These are phyloP conservation scores for Zaprionus vittiger DNA, from an alignment of 1,140 invertebrate species.

Conservation along the genomic window DNA sequence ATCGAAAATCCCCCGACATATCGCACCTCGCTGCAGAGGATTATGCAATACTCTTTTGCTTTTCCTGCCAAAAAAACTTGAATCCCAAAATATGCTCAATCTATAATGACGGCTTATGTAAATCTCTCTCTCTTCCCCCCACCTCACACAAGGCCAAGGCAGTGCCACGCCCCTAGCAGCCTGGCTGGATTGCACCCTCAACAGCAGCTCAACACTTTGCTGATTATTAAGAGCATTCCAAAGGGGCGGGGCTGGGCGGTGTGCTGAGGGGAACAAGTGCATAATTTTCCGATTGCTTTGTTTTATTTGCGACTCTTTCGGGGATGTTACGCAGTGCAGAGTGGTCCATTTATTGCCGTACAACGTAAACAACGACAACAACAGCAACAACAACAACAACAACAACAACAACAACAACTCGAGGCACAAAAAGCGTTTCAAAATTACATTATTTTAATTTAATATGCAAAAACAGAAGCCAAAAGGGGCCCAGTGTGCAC, in stretches of 20 bases:
- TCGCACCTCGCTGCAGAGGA: neutral
- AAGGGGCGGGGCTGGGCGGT: neutral
- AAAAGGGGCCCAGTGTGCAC: conserved; percentile 43
- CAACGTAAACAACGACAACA: conserved; percentile 76
- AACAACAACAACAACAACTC: conserved; percentile 25
- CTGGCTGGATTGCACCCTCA: conserved; percentile 15
- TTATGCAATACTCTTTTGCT: neutral
- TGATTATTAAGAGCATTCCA: conserved; percentile 78
- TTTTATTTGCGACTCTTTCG: conserved; percentile 61
- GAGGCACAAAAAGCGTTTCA: conserved; percentile 62
- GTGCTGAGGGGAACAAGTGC: conserved; percentile 68
- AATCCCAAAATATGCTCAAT: conserved; percentile 46
- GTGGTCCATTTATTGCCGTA: conserved; percentile 62
- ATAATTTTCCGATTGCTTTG: conserved; percentile 84
- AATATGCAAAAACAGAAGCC: conserved; percentile 60
- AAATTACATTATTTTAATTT: conserved; percentile 83
- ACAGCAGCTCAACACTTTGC: conserved; percentile 61
- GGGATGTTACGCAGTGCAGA: conserved; percentile 34
- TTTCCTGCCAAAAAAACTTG: neutral
- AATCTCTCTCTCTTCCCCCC: conserved; percentile 47
- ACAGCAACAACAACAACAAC: conserved; percentile 28
- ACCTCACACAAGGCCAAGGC: conserved; percentile 12
- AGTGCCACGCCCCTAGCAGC: conserved; percentile 43
- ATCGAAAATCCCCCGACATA: neutral
- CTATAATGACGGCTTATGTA: conserved; percentile 45